Percentiles rank a stretch among this genome's conserved stretches.
phyloP scores from a whole-genome alignment of 2,888 invertebrate genomes.

The Sisyra terminalis region DNA sequence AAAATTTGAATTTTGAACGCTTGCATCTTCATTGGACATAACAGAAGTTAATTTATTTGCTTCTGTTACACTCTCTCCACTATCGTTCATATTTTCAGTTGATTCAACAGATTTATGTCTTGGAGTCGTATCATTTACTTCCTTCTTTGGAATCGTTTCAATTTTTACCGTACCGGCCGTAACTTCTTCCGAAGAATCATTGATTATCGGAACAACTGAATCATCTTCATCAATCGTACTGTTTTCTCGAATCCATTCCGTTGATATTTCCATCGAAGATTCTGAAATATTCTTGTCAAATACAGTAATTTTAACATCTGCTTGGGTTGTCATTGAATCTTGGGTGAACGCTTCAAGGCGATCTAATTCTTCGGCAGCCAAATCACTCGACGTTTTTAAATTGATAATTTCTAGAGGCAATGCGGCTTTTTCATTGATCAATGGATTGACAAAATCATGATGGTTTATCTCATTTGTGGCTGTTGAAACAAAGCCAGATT shows the following conservation, averaged over 20 bases:
- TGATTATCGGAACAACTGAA: constrained; percentile 10
- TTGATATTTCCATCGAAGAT: background rate
- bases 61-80: constrained; percentile 21
- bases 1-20: constrained; percentile 16
- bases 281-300: no score
- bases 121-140: no score
- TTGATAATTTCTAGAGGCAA: constrained; percentile 19
- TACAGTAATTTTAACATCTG: no score
- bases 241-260: background rate
- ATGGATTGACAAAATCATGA: constrained; percentile 12
- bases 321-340: no score
- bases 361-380: constrained; percentile 9
- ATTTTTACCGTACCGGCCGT: constrained; percentile 12
- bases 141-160: no score
- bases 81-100: constrained; percentile 12
- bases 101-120: constrained; percentile 10
- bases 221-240: background rate
- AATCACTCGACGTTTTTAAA: constrained; percentile 17
- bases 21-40: constrained; percentile 21
- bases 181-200: constrained; percentile 17
- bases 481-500: background rate
- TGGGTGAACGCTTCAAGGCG: background rate
- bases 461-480: no score
- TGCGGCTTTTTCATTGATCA: constrained; percentile 17
- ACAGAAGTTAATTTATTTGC: constrained; percentile 15